A percentile compares a stretch with the other conserved stretches of the same genome.
Evolutionary conservation across 2,888 invertebrate species (phyloP).

Genomic region (Machimus rusticus): DNA sequence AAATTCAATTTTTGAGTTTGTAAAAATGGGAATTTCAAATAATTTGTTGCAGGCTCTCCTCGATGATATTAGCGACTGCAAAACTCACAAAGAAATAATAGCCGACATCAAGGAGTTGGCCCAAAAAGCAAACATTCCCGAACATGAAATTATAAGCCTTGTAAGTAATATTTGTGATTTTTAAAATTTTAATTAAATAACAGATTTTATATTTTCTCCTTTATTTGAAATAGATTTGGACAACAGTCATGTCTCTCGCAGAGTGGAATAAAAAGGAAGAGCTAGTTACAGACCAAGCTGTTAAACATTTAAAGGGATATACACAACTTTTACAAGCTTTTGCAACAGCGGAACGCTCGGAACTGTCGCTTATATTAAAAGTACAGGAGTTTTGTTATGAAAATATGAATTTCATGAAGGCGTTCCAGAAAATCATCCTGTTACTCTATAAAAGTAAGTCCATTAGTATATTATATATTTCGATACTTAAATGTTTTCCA

Average conservation of each 20-base stretch:
- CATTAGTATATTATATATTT: neutral
- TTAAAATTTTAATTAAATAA: neutral
- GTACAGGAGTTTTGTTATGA: constrained; percentile 98
- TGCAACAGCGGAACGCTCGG: constrained; percentile 84
- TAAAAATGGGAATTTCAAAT: neutral
- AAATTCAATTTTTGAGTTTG: neutral
- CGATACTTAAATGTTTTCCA: too few relatives aligned
- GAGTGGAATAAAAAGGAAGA: constrained; percentile 99
- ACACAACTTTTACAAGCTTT: constrained; percentile 87
- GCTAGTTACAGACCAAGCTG: constrained; percentile 92
- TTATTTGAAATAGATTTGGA: constrained; percentile 77
- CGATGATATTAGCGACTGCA: constrained; percentile 87
- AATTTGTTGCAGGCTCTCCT: constrained; percentile 70
- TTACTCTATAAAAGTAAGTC: constrained; percentile 90
- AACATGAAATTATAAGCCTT: constrained; percentile 88
- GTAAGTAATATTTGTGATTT: constrained; percentile 65
- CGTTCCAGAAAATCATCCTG: constrained; percentile 96
- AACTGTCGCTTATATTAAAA: constrained; percentile 87
- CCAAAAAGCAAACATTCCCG: constrained; percentile 81
- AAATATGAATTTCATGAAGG: constrained; percentile 99
- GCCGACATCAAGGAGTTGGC: constrained; percentile 87
- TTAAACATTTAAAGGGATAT: constrained; percentile 87
- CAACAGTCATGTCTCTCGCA: constrained; percentile 91
- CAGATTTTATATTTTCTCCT: neutral
- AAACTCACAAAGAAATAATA: constrained; percentile 85